phyloP scores from a whole-genome alignment of 2,888 invertebrate genomes.

The Halictus quadricinctus region DNA sequence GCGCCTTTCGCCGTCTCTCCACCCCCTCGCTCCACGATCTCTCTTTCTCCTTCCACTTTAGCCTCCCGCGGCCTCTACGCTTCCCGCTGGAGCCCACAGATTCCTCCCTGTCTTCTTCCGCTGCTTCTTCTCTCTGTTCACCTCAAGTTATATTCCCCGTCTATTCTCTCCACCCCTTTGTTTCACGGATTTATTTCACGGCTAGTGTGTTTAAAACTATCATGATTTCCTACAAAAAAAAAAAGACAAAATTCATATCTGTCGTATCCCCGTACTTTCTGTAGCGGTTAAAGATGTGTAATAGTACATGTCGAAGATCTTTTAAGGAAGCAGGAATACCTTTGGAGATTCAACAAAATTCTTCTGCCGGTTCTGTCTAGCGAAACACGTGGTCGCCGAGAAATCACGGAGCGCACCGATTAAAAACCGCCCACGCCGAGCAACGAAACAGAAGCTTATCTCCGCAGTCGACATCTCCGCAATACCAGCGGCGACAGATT shows the following conservation, averaged over 20 bases:
- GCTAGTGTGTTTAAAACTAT: too few relatives aligned
- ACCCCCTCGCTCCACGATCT: neutral
- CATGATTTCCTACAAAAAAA: too few relatives aligned
- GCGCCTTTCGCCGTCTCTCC: conserved; percentile 48
- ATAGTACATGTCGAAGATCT: too few relatives aligned
- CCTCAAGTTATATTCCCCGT: conserved; percentile 44
- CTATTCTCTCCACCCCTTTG: conserved; percentile 20
- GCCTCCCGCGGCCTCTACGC: conserved; percentile 25
- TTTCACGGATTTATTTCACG: neutral
- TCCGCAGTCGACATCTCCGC: neutral
- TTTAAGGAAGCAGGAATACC: too few relatives aligned
- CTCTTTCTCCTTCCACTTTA: conserved; percentile 5
- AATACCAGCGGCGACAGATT: neutral
- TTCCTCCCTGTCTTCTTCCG: neutral
- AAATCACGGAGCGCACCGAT: neutral
- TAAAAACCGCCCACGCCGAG: neutral
- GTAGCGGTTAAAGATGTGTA: too few relatives aligned
- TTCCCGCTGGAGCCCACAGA: conserved; percentile 24
- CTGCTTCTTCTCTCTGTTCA: neutral
- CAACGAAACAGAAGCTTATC: neutral
- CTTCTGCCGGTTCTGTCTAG: neutral
- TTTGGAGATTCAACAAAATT: neutral
- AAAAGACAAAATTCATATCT: too few relatives aligned
- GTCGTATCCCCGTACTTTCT: too few relatives aligned
- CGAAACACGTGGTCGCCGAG: neutral